Evolutionary conservation across 2,113 vertebrate species (phyloP).

Genomic region (Dermatemys mawii): DNA sequence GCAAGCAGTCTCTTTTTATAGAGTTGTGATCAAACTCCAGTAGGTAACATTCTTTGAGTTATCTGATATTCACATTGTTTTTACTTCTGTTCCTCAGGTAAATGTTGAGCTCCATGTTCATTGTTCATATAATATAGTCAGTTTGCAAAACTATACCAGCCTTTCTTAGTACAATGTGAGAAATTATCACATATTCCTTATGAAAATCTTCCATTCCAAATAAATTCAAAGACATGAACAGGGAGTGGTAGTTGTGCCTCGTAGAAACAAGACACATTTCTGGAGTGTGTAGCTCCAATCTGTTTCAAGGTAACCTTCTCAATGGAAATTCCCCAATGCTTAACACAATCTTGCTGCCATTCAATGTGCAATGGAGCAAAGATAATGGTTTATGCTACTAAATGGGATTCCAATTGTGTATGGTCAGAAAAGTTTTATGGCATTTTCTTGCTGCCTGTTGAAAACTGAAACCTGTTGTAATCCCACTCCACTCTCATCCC

Average conservation of each 20-base stretch:
- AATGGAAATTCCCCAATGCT: neutral
- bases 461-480: neutral
- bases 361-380: constrained; percentile 23
- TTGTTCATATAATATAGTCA: neutral
- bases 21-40: neutral
- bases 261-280: neutral
- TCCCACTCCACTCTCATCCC: neutral
- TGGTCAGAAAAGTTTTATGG: neutral
- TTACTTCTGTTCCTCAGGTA: neutral
- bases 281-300: neutral
- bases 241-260: neutral
- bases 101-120: neutral
- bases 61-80: constrained; percentile 15
- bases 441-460: neutral
- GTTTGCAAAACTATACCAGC: neutral
- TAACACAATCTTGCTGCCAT: neutral
- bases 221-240: neutral
- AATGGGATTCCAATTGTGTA: neutral
- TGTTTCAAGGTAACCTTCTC: constrained; percentile 6
- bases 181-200: neutral
- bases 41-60: neutral
- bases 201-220: constrained; percentile 13
- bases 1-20: neutral
- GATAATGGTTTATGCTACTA: neutral
- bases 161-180: neutral